A percentile compares a stretch with the other conserved stretches of the same genome.
These are phyloP conservation scores for Calephelis perditalis DNA, from an alignment of 2,888 invertebrate genomes.

Conservation along the genomic window DNA sequence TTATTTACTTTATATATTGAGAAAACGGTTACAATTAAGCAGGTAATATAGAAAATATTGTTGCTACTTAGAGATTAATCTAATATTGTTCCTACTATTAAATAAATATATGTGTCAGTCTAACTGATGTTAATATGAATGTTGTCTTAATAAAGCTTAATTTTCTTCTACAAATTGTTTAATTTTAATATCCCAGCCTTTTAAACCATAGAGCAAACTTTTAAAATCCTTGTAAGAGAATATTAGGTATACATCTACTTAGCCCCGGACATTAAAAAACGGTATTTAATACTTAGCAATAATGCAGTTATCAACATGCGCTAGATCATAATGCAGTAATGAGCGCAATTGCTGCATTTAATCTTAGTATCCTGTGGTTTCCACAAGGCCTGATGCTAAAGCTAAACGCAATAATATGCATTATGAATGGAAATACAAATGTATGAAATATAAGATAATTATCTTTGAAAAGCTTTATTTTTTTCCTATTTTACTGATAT, in stretches of 20 bases:
- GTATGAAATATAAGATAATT: no score
- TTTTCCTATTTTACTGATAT: no score
- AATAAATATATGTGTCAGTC: background rate
- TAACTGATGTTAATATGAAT: slow-evolving; percentile 3
- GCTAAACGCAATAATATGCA: background rate
- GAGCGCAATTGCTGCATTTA: background rate
- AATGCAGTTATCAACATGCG: background rate
- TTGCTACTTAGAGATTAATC: background rate
- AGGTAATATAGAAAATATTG: slow-evolving; percentile 2
- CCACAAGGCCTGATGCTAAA: background rate
- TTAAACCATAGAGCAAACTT: no score
- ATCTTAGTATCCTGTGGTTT: background rate
- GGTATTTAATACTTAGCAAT: background rate
- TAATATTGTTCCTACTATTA: background rate
- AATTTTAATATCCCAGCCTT: no score
- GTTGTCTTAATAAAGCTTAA: background rate
- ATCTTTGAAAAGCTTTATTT: no score
- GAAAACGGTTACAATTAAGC: background rate
- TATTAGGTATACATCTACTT: no score
- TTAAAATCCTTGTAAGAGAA: no score
- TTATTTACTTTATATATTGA: background rate
- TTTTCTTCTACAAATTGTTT: no score
- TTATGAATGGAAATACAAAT: no score
- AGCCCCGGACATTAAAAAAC: background rate
- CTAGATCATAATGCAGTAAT: slow-evolving; percentile 4